Base-by-base conservation (phyloP, 2,113 vertebrate species). In the Muscicapa adusta region DNA sequence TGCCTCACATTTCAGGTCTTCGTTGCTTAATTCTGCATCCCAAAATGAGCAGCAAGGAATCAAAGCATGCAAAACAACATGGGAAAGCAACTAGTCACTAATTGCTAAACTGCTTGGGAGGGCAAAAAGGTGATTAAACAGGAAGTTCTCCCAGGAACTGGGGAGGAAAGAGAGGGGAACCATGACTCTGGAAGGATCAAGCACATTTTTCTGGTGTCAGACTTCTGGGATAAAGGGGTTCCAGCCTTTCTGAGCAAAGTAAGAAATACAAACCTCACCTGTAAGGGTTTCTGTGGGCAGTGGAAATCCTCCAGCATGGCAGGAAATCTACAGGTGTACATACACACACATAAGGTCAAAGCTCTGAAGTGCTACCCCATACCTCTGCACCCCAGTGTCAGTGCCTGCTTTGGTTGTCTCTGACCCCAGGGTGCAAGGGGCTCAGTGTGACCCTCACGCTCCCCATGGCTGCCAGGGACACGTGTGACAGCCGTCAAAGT, bases 311-410 rank as follows among this genome's bases (percentile, higher is more conserved):
- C 40, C 70, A 48, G 65, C 2, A 0, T 0, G 9, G 70, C 50
- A 77, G 48, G 38, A 42, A 34, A 50, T 12, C 8, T 1, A 15
- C 0, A 26, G 36, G 5, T 26, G 15, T 34, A 47, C 7, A 6
- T 12, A 34, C 29, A 51, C 8, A 3, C 18, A 23, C 10, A 6
- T 0, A 28, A 0, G 4, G 48, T 14, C 53, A n/a, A 36, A 56
- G 29, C 12, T 20, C 23, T 4, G 20, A 76, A 38, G 10, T 0
- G 0, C 38, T 0, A 0, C 23, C 56, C 20, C 58, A 38, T 20
- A 10, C 14, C 6, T 14, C 38, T 14, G 56, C 33, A 19, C 15
- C 3, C 25, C 0, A 0, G 8, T 10, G 50, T 10, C 53, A 56
- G 2, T 5, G 23, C 54, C 68, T 16, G 29, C 56, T 80, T 42